Conservation (phyloP, 2,113 vertebrate genomes). For the Zapornia atra region DNA sequence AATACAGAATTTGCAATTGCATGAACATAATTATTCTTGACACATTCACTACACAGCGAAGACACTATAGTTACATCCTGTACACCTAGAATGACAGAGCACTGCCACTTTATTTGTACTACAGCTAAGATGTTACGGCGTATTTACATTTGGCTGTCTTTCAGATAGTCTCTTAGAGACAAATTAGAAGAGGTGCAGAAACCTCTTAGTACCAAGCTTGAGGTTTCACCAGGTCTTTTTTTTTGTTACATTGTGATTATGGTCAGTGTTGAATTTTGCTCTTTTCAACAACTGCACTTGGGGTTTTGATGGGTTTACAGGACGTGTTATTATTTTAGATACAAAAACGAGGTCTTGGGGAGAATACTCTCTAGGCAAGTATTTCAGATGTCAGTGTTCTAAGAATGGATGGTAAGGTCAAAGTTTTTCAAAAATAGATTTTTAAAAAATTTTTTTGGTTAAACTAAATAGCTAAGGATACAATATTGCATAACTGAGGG, state of each 20-base stretch:
- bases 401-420: background rate
- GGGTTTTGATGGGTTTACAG: background rate
- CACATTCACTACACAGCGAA: slow-evolving; percentile 52
- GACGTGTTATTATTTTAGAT: background rate
- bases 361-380: background rate
- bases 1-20: slow-evolving; percentile 80
- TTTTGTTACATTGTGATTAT: background rate
- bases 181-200: slow-evolving; percentile 47
- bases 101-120: background rate
- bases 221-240: background rate
- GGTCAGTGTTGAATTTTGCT: background rate
- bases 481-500: background rate
- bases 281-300: background rate
- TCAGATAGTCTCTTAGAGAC: slow-evolving; percentile 73
- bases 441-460: background rate
- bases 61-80: background rate
- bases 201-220: background rate
- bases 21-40: slow-evolving; percentile 65
- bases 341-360: background rate
- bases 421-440: background rate
- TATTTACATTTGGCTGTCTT: slow-evolving; percentile 73
- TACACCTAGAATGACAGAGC: slow-evolving; percentile 64
- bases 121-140: slow-evolving; percentile 8
- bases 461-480: background rate
- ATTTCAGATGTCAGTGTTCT: background rate